Conservation (phyloP, 53 echinoderm and acorn worm species). For the Mesocentrotus franciscanus region DNA sequence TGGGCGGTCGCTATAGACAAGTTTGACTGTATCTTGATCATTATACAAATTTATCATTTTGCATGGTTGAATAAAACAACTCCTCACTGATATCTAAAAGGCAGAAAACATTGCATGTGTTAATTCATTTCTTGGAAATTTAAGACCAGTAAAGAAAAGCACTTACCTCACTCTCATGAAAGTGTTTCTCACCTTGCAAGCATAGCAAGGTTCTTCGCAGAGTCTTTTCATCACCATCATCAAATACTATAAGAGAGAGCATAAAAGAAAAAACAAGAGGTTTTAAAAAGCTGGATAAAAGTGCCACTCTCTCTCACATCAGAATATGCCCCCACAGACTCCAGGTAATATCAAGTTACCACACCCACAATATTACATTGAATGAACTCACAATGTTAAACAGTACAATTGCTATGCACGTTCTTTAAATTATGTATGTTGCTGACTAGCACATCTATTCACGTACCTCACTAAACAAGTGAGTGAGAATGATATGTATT, state of each 20-base stretch:
- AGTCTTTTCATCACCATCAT: slow-evolving; percentile 98
- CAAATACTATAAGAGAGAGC: slow-evolving; percentile 78
- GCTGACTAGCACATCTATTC: too few species aligned
- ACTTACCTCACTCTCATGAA: slow-evolving; percentile 97
- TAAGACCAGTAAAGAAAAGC: background rate
- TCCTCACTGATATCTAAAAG: background rate
- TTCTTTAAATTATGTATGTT: too few species aligned
- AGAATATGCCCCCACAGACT: background rate
- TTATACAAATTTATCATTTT: too few species aligned
- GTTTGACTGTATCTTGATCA: too few species aligned
- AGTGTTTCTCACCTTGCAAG: slow-evolving; percentile 94
- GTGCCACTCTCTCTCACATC: background rate
- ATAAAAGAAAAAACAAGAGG: background rate
- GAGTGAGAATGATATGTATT: too few species aligned
- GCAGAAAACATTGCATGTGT: background rate
- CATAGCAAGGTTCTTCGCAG: slow-evolving; percentile 92
- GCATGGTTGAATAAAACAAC: background rate
- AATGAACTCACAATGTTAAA: background rate
- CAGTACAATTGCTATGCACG: background rate
- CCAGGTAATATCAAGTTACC: too few species aligned
- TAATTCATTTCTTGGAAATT: background rate
- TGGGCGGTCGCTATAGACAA: too few species aligned
- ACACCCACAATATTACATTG: background rate
- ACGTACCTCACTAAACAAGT: too few species aligned
- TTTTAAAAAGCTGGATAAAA: background rate